Conservation (phyloP, 2,113 vertebrate species). For the Danio rerio region GRCz12tu NC_133195.1:55652501-55653000, state of each 20-base stretch:
- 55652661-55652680: background rate
- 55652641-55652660: background rate
- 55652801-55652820: slow-evolving; percentile 17
- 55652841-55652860: background rate
- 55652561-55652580: background rate
- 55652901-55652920: background rate
- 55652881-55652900: slow-evolving; percentile 4
- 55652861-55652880: slow-evolving; percentile 1
- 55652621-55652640: background rate
- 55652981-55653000: no score
- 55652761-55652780: background rate
- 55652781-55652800: background rate
- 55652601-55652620: background rate
- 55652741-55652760: background rate
- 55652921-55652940: background rate
- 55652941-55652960: background rate
- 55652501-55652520: background rate
- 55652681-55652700: background rate
- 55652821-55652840: background rate
- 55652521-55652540: no score
- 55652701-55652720: background rate
- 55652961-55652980: background rate
- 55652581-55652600: background rate
- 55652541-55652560: background rate
- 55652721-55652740: background rate